Evolutionary conservation across 2,113 vertebrate genomes (phyloP).

Genomic region (Pedionomus torquatus): DNA sequence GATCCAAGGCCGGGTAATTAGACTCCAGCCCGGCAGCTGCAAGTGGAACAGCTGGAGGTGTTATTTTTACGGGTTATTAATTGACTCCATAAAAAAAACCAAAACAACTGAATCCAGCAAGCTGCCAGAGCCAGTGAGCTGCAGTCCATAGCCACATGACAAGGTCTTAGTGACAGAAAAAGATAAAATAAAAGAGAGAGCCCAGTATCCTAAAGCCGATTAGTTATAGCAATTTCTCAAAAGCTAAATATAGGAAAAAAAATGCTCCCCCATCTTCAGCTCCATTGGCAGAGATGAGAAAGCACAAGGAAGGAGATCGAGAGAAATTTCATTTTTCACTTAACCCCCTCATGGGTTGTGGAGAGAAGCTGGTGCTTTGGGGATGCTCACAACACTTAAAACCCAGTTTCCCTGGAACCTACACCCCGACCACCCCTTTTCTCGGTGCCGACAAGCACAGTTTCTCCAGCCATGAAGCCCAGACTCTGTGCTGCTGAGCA

Average conservation of each 20-base stretch:
- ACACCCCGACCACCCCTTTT: not conserved
- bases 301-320: not conserved
- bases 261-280: slow-evolving; percentile 18
- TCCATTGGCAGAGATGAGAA: not conserved
- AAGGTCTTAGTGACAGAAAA: not conserved
- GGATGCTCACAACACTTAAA: not conserved
- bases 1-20: not conserved
- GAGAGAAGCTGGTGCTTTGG: not conserved
- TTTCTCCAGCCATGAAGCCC: not conserved
- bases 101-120: not conserved
- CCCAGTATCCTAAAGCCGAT: not conserved
- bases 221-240: slow-evolving; percentile 46
- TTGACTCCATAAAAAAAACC: not conserved
- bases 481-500: not conserved
- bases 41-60: slow-evolving; percentile 41
- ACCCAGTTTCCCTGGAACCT: not conserved
- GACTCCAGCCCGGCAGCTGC: not conserved
- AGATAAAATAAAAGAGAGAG: slow-evolving; percentile 52
- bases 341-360: not conserved
- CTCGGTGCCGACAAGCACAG: not conserved
- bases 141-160: not conserved
- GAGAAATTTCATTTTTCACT: slow-evolving; percentile 8
- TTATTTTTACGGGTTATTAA: slow-evolving; percentile 44
- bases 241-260: slow-evolving; percentile 46
- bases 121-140: not conserved